Percentiles rank a stretch among this genome's conserved stretches.
Conservation (phyloP, 2,888 invertebrate genomes). For the Cerceris ruficornis region DNA sequence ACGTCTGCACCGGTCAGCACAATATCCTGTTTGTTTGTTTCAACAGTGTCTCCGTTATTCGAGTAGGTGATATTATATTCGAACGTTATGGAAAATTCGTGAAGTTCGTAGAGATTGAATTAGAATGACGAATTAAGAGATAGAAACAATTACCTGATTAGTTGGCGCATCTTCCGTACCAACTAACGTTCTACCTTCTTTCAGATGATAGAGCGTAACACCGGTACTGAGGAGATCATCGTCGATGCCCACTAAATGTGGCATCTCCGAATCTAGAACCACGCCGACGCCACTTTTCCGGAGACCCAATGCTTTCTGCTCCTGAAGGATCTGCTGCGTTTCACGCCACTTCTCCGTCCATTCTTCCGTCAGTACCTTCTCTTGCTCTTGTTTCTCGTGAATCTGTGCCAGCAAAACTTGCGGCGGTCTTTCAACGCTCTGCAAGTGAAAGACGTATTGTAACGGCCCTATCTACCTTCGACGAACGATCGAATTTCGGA, state of each 20-base stretch:
- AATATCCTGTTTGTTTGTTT: slow-evolving; percentile 86
- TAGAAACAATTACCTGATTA: slow-evolving; percentile 74
- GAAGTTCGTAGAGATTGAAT: not conserved
- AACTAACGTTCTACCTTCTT: slow-evolving; percentile 94
- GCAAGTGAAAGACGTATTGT: slow-evolving; percentile 13
- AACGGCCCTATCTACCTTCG: slow-evolving; percentile 6
- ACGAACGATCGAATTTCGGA: not conserved
- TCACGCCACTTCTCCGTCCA: slow-evolving; percentile 97
- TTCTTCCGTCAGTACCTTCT: slow-evolving; percentile 93
- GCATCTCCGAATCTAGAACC: slow-evolving; percentile 94
- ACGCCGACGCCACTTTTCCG: slow-evolving; percentile 94
- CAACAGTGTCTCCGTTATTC: not conserved
- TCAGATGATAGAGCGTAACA: slow-evolving; percentile 94
- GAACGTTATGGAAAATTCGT: too few species aligned
- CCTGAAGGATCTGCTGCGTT: slow-evolving; percentile 93
- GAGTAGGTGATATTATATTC: not conserved
- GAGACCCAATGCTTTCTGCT: slow-evolving; percentile 93
- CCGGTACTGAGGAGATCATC: slow-evolving; percentile 95
- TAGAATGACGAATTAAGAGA: not conserved
- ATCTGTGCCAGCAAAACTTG: slow-evolving; percentile 89
- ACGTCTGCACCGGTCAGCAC: slow-evolving; percentile 90
- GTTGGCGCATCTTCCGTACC: slow-evolving; percentile 89
- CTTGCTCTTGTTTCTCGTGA: slow-evolving; percentile 95
- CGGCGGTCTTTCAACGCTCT: slow-evolving; percentile 84
- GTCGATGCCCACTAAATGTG: slow-evolving; percentile 95